These are phyloP conservation scores for Sycophila sp. DNA, from an alignment of 1,140 invertebrate species.

Conservation along the genomic window DNA sequence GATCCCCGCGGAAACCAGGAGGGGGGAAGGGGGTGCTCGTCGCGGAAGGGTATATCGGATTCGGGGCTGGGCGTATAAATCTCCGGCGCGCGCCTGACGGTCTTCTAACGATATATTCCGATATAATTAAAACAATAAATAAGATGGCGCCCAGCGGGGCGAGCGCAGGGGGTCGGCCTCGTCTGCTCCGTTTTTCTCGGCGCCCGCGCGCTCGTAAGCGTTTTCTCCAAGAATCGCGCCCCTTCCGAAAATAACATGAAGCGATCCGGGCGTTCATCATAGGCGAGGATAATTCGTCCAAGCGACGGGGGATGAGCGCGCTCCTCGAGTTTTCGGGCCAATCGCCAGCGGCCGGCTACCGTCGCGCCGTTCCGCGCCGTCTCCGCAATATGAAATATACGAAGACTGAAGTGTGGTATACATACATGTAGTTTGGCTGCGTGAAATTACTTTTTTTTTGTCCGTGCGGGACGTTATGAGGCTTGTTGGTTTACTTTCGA, in stretches of 20 bases:
- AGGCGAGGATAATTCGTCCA: conserved; percentile 47
- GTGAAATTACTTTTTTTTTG: background rate
- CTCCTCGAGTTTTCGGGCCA: conserved; percentile 36
- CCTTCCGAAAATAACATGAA: conserved; percentile 48
- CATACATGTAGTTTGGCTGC: too few species aligned
- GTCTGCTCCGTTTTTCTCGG: conserved; percentile 40
- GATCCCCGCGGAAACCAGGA: background rate
- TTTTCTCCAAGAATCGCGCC: conserved; percentile 27
- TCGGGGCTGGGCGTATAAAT: conserved; percentile 57
- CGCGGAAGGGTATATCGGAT: conserved; percentile 19
- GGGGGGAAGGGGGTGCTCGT: conserved; percentile 19
- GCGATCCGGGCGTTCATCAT: conserved; percentile 47
- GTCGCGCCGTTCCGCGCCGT: conserved; percentile 3
- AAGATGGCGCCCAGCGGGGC: conserved; percentile 66
- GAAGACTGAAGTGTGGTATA: too few species aligned
- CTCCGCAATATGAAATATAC: conserved; percentile 3
- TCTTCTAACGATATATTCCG: conserved; percentile 67
- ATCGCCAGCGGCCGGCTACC: conserved; percentile 37
- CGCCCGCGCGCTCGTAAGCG: conserved; percentile 30
- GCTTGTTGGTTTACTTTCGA: too few species aligned
- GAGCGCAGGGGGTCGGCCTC: conserved; percentile 62
- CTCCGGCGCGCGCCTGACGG: conserved; percentile 62
- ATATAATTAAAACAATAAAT: conserved; percentile 70
- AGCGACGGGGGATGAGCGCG: conserved; percentile 26
- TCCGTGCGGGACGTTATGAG: too few species aligned